phyloP scores from a whole-genome alignment of 2,113 vertebrate genomes.

The Euleptes europaea region DNA sequence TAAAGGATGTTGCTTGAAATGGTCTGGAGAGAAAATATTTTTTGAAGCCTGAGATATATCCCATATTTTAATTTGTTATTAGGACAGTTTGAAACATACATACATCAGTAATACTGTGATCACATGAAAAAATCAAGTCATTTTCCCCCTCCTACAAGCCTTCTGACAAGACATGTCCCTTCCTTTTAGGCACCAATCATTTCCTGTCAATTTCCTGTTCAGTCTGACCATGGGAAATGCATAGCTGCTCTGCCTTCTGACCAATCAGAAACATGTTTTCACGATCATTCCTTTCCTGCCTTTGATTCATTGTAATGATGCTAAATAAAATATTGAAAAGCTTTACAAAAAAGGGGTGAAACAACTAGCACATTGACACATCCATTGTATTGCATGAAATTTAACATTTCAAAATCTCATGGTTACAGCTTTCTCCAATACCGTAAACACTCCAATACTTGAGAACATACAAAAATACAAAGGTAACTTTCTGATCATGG shows the following conservation, averaged over 20 bases:
- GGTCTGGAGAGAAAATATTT: neutral
- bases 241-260: neutral
- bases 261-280: constrained; percentile 20
- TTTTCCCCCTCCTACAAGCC: neutral
- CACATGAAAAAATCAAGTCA: neutral
- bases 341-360: constrained; percentile 36
- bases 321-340: neutral
- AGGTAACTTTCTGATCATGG: neutral
- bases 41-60: neutral
- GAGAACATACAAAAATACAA: neutral
- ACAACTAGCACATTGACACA: neutral
- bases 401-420: neutral
- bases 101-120: neutral
- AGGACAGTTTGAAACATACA: neutral
- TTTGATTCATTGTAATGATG: constrained; percentile 19
- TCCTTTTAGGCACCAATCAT: neutral
- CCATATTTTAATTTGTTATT: neutral
- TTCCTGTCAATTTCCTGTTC: constrained; percentile 5
- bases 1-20: neutral
- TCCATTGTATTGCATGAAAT: neutral
- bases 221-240: neutral
- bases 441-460: neutral
- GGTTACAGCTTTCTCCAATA: neutral
- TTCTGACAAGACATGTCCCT: constrained; percentile 14
- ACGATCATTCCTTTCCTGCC: constrained; percentile 53